Evolutionary conservation across 2,797 vertebrate species (phyloP).

Genomic region (Acomys russatus): DNA sequence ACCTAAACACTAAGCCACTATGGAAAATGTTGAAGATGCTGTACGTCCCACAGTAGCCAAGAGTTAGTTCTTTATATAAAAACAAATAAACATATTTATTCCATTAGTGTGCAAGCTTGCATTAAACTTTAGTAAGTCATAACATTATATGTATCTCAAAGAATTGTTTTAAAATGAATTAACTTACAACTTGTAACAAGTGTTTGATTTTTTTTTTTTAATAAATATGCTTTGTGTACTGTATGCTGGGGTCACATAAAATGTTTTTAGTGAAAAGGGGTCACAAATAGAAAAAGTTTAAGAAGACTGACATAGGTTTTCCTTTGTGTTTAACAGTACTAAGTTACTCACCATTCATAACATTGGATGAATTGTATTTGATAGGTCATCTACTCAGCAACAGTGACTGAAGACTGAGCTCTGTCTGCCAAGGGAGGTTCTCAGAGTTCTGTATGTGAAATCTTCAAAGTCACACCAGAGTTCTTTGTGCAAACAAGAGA

Average conservation of each 20-base stretch:
- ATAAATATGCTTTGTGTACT: neutral
- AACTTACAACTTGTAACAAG: neutral
- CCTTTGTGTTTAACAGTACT: slow-evolving; percentile 10
- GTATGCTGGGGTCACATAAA: neutral
- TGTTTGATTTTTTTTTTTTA: neutral
- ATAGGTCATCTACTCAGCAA: slow-evolving; percentile 2
- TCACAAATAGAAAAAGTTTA: neutral
- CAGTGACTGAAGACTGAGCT: neutral
- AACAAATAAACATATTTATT: neutral
- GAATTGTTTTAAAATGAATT: neutral
- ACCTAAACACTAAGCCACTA: neutral
- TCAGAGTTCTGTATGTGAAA: slow-evolving; percentile 7
- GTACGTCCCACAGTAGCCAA: neutral
- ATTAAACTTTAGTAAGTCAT: neutral
- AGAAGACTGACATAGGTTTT: neutral
- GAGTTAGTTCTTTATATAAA: neutral
- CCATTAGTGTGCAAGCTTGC: neutral
- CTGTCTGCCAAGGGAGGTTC: neutral
- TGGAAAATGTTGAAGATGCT: neutral
- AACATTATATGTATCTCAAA: neutral
- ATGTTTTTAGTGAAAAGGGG: neutral
- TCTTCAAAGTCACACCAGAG: neutral
- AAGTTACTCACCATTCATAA: neutral
- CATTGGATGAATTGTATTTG: neutral
- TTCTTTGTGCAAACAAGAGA: neutral